These are phyloP conservation scores for Dolichotis patagonum DNA, from an alignment of 2,113 vertebrate genomes.

Conservation along the genomic window DNA sequence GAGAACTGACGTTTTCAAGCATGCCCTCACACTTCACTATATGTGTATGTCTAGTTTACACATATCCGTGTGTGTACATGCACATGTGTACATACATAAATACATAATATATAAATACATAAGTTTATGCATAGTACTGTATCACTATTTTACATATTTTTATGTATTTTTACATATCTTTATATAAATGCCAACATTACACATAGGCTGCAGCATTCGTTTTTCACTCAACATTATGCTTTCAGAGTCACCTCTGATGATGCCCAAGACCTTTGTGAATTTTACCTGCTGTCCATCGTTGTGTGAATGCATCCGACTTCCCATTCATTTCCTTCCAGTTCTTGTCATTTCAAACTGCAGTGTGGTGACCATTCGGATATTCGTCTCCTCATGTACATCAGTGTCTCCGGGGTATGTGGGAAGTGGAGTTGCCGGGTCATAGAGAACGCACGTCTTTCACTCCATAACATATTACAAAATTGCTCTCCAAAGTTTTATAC, in stretches of 20 bases:
- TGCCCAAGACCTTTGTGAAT: neutral
- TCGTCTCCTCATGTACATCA: neutral
- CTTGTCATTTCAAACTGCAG: neutral
- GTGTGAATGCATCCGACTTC: neutral
- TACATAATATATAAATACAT: neutral
- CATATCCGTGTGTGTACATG: neutral
- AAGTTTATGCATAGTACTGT: neutral
- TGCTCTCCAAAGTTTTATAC: slow-evolving; percentile 9
- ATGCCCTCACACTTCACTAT: neutral
- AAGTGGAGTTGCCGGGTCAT: neutral
- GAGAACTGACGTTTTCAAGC: neutral
- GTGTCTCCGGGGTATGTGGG: neutral
- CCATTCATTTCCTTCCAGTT: neutral
- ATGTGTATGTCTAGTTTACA: neutral
- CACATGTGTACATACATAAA: neutral
- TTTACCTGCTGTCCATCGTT: neutral
- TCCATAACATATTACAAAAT: neutral
- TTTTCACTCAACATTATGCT: neutral
- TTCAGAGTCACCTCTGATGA: neutral
- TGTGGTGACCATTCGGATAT: neutral
- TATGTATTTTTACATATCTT: neutral
- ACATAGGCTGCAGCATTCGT: neutral
- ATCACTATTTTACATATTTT: neutral
- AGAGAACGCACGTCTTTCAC: neutral
- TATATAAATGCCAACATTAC: neutral